Conservation (phyloP, 2,888 invertebrate species). For the Trilocha varians region DNA sequence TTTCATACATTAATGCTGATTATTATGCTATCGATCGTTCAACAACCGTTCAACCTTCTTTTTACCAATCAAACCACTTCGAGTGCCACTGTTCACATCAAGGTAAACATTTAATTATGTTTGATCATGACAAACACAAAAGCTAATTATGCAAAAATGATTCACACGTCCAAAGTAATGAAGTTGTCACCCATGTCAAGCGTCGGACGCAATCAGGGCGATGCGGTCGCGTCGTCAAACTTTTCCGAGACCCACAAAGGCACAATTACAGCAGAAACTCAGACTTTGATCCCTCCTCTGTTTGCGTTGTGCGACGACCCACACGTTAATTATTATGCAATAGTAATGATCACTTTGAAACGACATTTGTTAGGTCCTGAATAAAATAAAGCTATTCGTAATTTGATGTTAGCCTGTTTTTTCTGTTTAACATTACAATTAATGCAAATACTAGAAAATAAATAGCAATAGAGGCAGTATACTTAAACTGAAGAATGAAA, state of each 20-base stretch:
- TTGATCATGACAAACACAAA: not conserved
- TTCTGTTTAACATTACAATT: too few relatives aligned
- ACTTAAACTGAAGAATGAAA: too few relatives aligned
- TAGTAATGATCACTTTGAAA: not conserved
- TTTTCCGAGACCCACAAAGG: slow-evolving; percentile 15
- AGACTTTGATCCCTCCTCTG: slow-evolving; percentile 33
- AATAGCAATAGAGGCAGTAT: too few relatives aligned
- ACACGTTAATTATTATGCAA: slow-evolving; percentile 1
- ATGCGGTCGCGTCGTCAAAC: slow-evolving; percentile 13
- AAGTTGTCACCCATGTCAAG: not conserved
- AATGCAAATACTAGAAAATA: too few relatives aligned
- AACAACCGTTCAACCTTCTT: too few relatives aligned
- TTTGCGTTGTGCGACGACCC: slow-evolving; percentile 28
- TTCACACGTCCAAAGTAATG: not conserved
- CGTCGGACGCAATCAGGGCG: slow-evolving; percentile 12
- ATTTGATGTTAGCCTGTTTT: too few relatives aligned
- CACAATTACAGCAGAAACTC: slow-evolving; percentile 15
- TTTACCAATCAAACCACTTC: too few relatives aligned
- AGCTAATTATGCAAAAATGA: not conserved
- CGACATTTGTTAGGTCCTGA: not conserved
- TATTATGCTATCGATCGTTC: too few relatives aligned
- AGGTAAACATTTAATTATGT: not conserved
- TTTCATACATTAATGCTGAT: too few relatives aligned
- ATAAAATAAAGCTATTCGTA: too few relatives aligned
- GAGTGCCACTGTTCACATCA: not conserved